Base-by-base conservation (phyloP, 1,140 invertebrate species). In the Psix sp. region DNA sequence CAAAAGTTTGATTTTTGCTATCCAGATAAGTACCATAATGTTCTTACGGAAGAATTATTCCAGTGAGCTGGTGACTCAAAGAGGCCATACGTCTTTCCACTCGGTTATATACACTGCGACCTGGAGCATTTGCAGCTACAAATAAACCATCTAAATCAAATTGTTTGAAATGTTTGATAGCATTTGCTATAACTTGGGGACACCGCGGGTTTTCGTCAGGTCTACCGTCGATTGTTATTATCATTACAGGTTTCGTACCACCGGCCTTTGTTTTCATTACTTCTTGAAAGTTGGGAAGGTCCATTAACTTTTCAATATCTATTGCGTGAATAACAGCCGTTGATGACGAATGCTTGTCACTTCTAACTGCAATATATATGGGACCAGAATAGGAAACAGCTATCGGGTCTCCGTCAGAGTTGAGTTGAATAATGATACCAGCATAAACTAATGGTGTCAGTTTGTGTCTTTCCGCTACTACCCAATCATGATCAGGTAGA, bases 401-500 rank as follows among this genome's bases (percentile, higher is more conserved):
- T 80, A 82, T 62, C 16, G 67, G 26, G 21, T 79, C 62, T 52
- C 77, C 80, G 17, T 46, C 26, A 2, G 26, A 33, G 10, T 46
- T 17, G 14, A 14, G 43, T 7, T 42, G 68, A 43, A 84, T 78
- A 7, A 63, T 26, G 26, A 75, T 74, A 24, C 51, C 74, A 39
- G 84, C 80, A 76, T 84, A 83, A 17, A 84, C 80, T 17, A 38
- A 66, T 4, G 80, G 80, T 31, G 80, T 84, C 5, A 86, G 31
- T 56, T 85, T 86, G 63, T 86, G 84, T 14, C 40, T 43, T 15
- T 33, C 24, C 43, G 80, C 86, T 74, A 87, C 76, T 11, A 86
- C 82, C 67, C 77, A 88, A 72, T 88, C 86, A 77, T 87, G 84
- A 76, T 87, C 83, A 21, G 86, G 84, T 14, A 87, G 77, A 31